Evolutionary conservation across 1,140 invertebrate species (phyloP).

Genomic region (Anthonomus grandis): DNA sequence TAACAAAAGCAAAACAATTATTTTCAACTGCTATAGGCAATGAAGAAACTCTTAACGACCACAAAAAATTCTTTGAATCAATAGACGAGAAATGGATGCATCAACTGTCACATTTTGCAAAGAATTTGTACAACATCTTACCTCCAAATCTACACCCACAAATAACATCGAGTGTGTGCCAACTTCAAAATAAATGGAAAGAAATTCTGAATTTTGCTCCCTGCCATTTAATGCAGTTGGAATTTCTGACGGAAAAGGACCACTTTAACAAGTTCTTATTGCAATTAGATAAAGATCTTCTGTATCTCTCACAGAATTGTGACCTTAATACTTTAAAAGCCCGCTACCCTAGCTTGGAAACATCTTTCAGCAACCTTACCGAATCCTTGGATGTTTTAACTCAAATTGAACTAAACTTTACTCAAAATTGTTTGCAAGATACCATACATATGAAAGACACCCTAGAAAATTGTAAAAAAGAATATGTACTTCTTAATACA

Average conservation of each 20-base stretch:
- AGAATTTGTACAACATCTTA: constrained; percentile 72
- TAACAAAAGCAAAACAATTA: constrained; percentile 70
- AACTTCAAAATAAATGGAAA: constrained; percentile 73
- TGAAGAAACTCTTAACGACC: constrained; percentile 74
- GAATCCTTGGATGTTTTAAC: constrained; percentile 72
- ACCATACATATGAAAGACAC: constrained; percentile 60
- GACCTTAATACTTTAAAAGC: constrained; percentile 73
- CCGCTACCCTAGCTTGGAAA: constrained; percentile 69
- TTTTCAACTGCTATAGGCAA: constrained; percentile 84
- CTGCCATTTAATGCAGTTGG: constrained; percentile 80
- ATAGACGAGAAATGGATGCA: constrained; percentile 80
- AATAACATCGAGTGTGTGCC: constrained; percentile 68
- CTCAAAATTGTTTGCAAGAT: constrained; percentile 63
- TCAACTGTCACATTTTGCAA: constrained; percentile 73
- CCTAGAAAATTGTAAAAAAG: constrained; percentile 63
- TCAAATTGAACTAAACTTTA: constrained; percentile 57
- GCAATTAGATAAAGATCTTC: constrained; percentile 87
- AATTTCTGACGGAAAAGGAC: constrained; percentile 83
- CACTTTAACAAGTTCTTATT: constrained; percentile 81
- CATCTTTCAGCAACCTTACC: constrained; percentile 71
- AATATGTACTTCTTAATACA: constrained; percentile 70
- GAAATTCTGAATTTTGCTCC: constrained; percentile 76
- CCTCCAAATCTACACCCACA: constrained; percentile 62
- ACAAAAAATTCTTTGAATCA: constrained; percentile 81
- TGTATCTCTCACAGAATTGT: constrained; percentile 81